Evolutionary conservation across 2,888 invertebrate species (phyloP).

Genomic region (Busseola fusca): DNA sequence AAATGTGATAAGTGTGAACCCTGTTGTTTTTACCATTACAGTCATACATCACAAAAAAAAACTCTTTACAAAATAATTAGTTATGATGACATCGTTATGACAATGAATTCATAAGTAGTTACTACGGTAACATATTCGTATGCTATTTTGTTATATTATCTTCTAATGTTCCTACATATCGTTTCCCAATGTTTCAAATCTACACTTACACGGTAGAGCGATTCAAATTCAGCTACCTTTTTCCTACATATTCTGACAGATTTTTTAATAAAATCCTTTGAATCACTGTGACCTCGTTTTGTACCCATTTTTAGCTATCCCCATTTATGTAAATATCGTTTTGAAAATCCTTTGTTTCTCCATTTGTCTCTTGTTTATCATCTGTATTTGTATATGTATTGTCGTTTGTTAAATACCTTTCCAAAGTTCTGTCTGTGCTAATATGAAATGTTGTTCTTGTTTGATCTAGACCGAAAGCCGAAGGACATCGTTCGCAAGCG

Average conservation of each 20-base stretch:
- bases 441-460: constrained; percentile 62
- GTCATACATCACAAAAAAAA: constrained; percentile 36
- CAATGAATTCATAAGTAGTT: background rate
- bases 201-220: constrained; percentile 18
- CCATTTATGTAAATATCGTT: constrained; percentile 45
- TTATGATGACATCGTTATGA: background rate
- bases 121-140: background rate
- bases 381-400: constrained; percentile 28
- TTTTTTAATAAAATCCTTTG: constrained; percentile 16
- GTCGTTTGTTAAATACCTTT: constrained; percentile 37
- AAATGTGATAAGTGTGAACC: constrained; percentile 34
- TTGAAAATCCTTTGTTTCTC: constrained; percentile 15
- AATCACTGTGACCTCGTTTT: constrained; percentile 16
- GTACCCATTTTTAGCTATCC: background rate
- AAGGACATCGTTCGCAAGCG: constrained; percentile 80
- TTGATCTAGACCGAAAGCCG: constrained; percentile 81
- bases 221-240: constrained; percentile 16
- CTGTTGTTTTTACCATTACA: constrained; percentile 38
- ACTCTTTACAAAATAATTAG: background rate
- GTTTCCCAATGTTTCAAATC: background rate
- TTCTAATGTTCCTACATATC: background rate
- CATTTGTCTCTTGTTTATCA: constrained; percentile 6
- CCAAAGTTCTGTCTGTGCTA: constrained; percentile 63
- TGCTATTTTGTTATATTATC: background rate
- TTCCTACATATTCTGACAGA: constrained; percentile 18